Conservation (phyloP, 2,113 vertebrate species). For the Oxygymnocypris stewartii region DNA sequence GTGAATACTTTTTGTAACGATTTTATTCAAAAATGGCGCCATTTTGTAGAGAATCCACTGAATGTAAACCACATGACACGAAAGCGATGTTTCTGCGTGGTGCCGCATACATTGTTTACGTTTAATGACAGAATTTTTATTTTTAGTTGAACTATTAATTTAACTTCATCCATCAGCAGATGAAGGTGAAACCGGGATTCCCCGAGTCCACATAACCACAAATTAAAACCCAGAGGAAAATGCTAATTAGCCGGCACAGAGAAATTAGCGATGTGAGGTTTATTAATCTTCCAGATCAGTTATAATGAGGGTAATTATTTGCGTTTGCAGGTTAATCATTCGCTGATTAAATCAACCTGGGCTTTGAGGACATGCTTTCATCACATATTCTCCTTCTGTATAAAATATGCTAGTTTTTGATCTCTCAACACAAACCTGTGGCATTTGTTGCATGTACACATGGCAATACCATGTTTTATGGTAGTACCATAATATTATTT, state of each 20-base stretch:
- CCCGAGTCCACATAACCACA: slow-evolving; percentile 73
- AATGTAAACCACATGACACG: too few species aligned
- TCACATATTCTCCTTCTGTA: not conserved
- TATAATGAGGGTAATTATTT: slow-evolving; percentile 20
- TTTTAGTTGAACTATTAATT: too few species aligned
- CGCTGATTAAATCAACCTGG: not conserved
- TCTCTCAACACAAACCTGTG: not conserved
- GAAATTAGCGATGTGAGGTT: slow-evolving; percentile 19
- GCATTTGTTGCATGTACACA: too few species aligned
- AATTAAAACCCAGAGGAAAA: slow-evolving; percentile 16
- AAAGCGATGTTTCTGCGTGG: too few species aligned
- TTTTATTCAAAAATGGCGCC: too few species aligned
- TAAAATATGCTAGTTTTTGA: not conserved
- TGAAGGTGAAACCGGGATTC: slow-evolving; percentile 76
- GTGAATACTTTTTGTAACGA: too few species aligned
- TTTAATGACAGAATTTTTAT: too few species aligned
- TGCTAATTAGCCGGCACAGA: not conserved
- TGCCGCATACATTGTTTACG: too few species aligned
- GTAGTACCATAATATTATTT: not conserved
- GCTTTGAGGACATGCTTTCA: not conserved
- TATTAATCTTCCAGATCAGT: not conserved
- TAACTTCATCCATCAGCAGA: slow-evolving; percentile 72
- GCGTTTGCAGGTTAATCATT: not conserved
- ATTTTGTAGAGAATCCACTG: too few species aligned
- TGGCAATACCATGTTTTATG: too few species aligned